Evolutionary conservation across 1,140 invertebrate genomes (phyloP), one percentile per base, ranked within the genome.

Genomic region (Lepidurus arcticus): DNA sequence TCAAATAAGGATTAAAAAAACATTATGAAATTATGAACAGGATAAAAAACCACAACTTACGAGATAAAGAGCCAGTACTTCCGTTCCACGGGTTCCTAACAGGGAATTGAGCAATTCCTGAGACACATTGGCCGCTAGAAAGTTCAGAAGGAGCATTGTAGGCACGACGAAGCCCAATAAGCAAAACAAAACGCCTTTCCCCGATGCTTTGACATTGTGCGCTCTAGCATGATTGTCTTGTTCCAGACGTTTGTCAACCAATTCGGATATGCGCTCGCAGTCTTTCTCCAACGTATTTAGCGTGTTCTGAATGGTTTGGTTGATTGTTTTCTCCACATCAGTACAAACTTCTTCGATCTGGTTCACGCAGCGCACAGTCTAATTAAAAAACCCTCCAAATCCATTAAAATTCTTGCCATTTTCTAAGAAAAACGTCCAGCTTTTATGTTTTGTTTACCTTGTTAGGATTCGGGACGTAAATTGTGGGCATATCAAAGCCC

Each of bases 401-500:
- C 26, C 42, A 7, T n/a, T 42, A 13, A 76, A 75, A 13, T 75
- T 7, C 26, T 34, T 13, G 13, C 42, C 42, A 0, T 76, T 76
- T n/a, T 16, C 43, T 4, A 74, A 74, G 73, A 34, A 75, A 1
- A 42, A 13, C n/a, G 5, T 42, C 53, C 16, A 5, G 16, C 2
- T 4, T 76, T 76, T 45, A 24, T 45, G 3, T 4, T 42, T 73
- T 44, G 79, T 78, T 81, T 79, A 87, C 86, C 83, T 88, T 88
- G 81, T 86, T 86, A 78, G 86, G 83, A 80, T 85, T 85, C 16
- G 89, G 89, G 13, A 90, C 85, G 81, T 87, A 90, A 76, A 90
- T 90, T 6, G 89, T 89, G 5, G 88, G 88, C 88, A 90, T 90
- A 75, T 90, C 88, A 83, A 90, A 90, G 2, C 88, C 88, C 73